Evolutionary conservation across 2,888 invertebrate species (phyloP).

Genomic region (Lapara coniferarum): DNA sequence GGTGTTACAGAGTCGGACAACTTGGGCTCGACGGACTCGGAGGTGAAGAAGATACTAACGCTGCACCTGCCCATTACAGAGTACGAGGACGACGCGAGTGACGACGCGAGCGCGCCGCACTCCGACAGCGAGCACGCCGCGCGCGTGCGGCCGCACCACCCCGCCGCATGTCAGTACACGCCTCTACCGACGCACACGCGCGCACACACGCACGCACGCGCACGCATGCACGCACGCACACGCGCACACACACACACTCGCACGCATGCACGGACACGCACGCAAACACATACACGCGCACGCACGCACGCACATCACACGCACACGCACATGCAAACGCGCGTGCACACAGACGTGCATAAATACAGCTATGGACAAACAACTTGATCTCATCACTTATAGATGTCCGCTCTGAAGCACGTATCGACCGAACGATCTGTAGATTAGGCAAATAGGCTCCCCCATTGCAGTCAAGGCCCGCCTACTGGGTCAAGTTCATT

Average conservation of each 20-base stretch:
- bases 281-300: not conserved
- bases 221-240: not conserved
- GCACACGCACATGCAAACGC: not conserved
- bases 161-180: slow-evolving; percentile 68
- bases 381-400: no score
- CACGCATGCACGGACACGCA: not conserved
- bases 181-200: slow-evolving; percentile 8
- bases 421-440: no score
- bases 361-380: no score
- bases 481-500: no score
- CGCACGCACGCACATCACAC: not conserved
- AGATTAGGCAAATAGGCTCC: no score
- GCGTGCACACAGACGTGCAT: not conserved
- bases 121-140: slow-evolving; percentile 77
- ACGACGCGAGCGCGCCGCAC: slow-evolving; percentile 84
- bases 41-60: slow-evolving; percentile 96
- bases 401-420: no score
- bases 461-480: no score
- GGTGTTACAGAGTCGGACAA: slow-evolving; percentile 92
- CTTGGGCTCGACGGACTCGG: slow-evolving; percentile 97
- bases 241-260: not conserved
- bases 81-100: slow-evolving; percentile 93
- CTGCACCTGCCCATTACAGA: slow-evolving; percentile 97
- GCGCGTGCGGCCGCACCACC: slow-evolving; percentile 67
- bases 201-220: not conserved